Percentiles rank a stretch among this genome's conserved stretches.
These are phyloP conservation scores for Chaetura pelagica DNA, from an alignment of 2,113 vertebrate genomes.

Conservation along the genomic window DNA sequence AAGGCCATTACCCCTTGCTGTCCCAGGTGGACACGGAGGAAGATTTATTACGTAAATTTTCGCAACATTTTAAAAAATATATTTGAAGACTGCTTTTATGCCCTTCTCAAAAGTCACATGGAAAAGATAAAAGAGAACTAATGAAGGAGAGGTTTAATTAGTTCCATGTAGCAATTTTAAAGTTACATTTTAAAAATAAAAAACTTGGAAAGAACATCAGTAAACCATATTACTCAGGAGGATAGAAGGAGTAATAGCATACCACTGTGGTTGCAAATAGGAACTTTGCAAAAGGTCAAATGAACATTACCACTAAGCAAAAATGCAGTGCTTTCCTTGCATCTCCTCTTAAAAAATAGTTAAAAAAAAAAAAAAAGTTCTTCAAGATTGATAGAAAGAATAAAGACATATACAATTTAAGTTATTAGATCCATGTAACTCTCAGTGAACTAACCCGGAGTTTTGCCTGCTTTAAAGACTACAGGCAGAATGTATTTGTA, in stretches of 20 bases:
- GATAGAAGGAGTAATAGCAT: conserved; percentile 16
- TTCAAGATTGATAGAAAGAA: conserved; percentile 6
- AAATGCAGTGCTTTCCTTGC: not conserved
- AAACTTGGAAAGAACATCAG: conserved; percentile 45
- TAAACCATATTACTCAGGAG: conserved; percentile 49
- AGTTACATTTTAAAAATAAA: conserved; percentile 63
- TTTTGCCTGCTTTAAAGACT: not conserved
- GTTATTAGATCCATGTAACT: not conserved
- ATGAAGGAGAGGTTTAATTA: conserved; percentile 48
- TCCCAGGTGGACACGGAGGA: not conserved
- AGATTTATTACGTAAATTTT: not conserved
- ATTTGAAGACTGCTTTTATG: conserved; percentile 24
- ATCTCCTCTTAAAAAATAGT: not conserved
- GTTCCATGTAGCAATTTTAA: conserved; percentile 20
- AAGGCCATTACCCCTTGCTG: not conserved
- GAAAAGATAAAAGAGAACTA: conserved; percentile 52
- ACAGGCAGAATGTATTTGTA: conserved; percentile 13
- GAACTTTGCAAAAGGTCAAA: conserved; percentile 47
- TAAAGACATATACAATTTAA: not conserved
- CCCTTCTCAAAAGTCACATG: conserved; percentile 8
- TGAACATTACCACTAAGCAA: conserved; percentile 6
- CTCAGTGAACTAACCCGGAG: not conserved
- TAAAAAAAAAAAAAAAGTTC: not conserved
- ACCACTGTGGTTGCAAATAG: not conserved
- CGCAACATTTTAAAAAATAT: rapidly evolving